Evolutionary conservation across 2,797 vertebrate species (phyloP), one percentile per base, ranked within the genome.

Genomic region (Hippopotamyrus pictus): DNA sequence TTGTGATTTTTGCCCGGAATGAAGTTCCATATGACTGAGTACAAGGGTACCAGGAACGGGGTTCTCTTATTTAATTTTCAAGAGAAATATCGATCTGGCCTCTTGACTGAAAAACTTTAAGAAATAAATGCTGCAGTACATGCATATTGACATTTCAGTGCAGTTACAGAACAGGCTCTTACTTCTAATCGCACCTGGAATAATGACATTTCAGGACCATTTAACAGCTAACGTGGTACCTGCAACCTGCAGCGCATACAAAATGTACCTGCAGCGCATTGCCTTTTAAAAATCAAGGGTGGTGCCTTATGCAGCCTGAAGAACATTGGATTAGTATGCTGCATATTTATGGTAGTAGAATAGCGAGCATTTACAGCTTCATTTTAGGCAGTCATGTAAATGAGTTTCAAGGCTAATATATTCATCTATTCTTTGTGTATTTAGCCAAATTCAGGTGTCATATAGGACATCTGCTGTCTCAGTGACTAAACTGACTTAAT

Each of bases 131-230:
- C 41, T 51, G 41, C 82, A 44, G 19, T 25, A 37, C 37, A 46
- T 54, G 59, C 84, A 50, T 86, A 51, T 53, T 51, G 19, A 69
- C 22, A 19, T 69, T 69, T 51, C 46, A 33, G 65, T 46, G 25
- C 83, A 53, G 48, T 86, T 85, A 89, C 54, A 89, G 79, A 69
- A 53, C 69, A 69, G 44, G 44, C 9, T 51, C 46, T 44, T 76
- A 51, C 19, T 48, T 51, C 22, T 44, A 89, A 86, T 86, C 29
- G 37, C 51, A 50, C 83, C 12, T 22, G 11, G 33, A 86, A 86
- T 89, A 89, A 89, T 86, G 48, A 48, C 25, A 86, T 86, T 89
- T 89, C 84, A 86, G 48, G 83, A 5, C 48, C 59, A 86, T 86
- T 86, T 73, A 69, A 85, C 59, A n/a, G 57, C 79, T 65, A 89